Evolutionary conservation across 2,113 vertebrate genomes (phyloP).

Genomic region (Petrocephalus zakoni): DNA sequence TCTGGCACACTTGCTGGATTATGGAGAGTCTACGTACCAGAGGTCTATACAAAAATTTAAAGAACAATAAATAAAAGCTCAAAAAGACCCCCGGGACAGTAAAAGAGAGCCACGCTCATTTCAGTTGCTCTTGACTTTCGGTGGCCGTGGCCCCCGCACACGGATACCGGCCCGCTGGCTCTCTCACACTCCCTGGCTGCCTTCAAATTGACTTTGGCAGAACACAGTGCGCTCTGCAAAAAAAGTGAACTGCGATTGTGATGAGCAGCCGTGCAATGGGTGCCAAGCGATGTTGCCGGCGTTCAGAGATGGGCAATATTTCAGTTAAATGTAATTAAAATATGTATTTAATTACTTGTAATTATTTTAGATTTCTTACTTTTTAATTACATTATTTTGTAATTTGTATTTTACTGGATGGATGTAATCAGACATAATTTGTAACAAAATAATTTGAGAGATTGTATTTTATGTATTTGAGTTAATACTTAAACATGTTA

Average conservation of each 20-base stretch:
- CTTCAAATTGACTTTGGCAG: slow-evolving; percentile 18
- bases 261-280: not conserved
- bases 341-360: too few relatives aligned
- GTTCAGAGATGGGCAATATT: too few relatives aligned
- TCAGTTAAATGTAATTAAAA: too few relatives aligned
- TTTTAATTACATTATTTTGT: too few relatives aligned
- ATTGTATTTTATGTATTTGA: too few relatives aligned
- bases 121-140: not conserved
- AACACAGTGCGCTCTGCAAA: not conserved
- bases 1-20: not conserved
- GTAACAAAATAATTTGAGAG: too few relatives aligned
- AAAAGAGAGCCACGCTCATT: not conserved
- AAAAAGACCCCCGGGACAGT: not conserved
- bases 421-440: too few relatives aligned
- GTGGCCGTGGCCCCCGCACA: not conserved
- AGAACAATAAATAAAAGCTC: not conserved
- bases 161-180: not conserved
- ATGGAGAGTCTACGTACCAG: not conserved
- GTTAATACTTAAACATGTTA: too few relatives aligned
- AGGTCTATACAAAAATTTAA: not conserved
- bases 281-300: not conserved
- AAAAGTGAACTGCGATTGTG: not conserved
- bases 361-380: too few relatives aligned
- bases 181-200: not conserved
- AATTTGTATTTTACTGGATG: too few relatives aligned